Base-by-base conservation (phyloP, 2,113 vertebrate genomes). In the Probosciger aterrimus region DNA sequence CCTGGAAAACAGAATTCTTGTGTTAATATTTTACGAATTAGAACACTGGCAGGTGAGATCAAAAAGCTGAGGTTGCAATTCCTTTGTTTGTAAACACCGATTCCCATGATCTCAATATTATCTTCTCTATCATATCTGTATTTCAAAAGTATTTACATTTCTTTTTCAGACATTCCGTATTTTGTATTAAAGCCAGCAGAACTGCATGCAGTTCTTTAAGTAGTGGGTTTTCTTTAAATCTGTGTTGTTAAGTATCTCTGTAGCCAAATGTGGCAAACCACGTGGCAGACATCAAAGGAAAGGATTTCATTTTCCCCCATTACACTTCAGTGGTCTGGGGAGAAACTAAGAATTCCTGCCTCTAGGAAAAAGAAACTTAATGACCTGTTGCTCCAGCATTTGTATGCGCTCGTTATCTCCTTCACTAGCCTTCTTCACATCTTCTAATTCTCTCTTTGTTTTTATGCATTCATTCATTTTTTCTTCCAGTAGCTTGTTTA, bases 331-430 rank as follows among this genome's bases (percentile, higher is more conserved):
- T 31, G 27, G 18, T 84, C 73, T 93, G 65, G 50, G 49, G 47
- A 87, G 37, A 89, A 70, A 71, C 24, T 64, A 71, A 35, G 31
- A 76, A 82, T 79, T 87, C 89, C 74, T 30, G 76, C 14, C 8
- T 63, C 53, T 74, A 88, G 41, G 37, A 82, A 82, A 31, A 84
- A 96, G 50, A 84, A 75, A 60, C 1, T 6, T 83, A 94, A 41
- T 96, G 73, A 99, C 99, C 99, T 99, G 99, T 96, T 99, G 99
- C 94, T 99, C 98, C 95, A 99, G 97, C 94, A 98, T 98, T 97
- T 99, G 98, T 67, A 98, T 98, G 12, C 96, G 97, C 76, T 99
- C 99, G 0, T 94, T 85, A 46, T 98, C 97, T 4, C 85, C 88
- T 14, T 97, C 97, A 10, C 90, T 89, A 2, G 97, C 94, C 43